phyloP scores from a whole-genome alignment of 2,113 vertebrate genomes.

The Oreochromis spilurus region DNA sequence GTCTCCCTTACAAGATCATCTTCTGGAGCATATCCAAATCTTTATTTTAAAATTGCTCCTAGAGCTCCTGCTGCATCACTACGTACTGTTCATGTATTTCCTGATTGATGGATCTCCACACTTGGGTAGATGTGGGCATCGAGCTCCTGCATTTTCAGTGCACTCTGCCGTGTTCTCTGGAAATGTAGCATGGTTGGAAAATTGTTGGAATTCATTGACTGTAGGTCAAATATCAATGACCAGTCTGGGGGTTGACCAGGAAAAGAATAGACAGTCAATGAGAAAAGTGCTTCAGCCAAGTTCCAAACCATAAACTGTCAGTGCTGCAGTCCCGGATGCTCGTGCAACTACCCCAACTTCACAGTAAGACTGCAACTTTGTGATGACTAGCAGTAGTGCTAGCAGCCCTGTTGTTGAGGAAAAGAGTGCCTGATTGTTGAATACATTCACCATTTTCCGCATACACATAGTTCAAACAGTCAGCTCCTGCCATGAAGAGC shows the following conservation, averaged over 20 bases:
- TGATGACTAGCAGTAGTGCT: not conserved
- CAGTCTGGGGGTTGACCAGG: accelerated
- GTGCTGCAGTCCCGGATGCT: not conserved
- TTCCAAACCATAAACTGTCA: not conserved
- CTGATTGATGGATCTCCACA: not conserved
- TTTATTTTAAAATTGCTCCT: not conserved
- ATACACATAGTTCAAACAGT: not conserved
- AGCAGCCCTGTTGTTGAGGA: not conserved
- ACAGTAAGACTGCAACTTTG: not conserved
- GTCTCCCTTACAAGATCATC: not conserved
- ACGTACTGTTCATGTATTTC: accelerated
- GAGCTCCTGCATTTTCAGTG: accelerated
- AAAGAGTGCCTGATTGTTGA: not conserved
- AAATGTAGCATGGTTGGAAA: not conserved
- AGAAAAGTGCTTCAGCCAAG: not conserved
- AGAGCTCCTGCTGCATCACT: not conserved
- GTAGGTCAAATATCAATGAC: not conserved
- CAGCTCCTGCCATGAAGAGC: not conserved
- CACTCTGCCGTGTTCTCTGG: not conserved
- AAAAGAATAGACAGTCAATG: accelerated
- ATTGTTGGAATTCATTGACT: not conserved
- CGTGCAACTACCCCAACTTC: not conserved
- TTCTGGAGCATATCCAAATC: accelerated
- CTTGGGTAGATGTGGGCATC: not conserved
- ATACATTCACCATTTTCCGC: not conserved